A percentile compares a stretch with the other conserved stretches of the same genome.
phyloP scores from a whole-genome alignment of 2,113 vertebrate species.

The Thinocorus orbignyianus region DNA sequence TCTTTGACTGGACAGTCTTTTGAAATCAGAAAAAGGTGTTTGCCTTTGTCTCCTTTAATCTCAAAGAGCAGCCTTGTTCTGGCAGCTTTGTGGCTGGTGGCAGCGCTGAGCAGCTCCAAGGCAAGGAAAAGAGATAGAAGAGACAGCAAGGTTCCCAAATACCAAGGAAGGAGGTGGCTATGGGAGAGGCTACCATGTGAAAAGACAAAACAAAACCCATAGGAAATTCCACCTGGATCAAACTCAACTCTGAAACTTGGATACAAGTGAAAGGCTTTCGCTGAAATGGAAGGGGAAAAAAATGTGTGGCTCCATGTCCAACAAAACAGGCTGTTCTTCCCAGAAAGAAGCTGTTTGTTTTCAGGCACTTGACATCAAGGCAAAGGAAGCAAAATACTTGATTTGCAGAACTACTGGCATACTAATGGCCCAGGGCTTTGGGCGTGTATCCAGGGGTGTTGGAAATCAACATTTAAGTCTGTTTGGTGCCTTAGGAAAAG shows the following conservation, averaged over 20 bases:
- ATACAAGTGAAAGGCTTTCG: neutral
- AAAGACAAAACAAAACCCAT: neutral
- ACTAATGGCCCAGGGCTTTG: neutral
- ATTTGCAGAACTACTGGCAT: neutral
- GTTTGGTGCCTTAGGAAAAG: fast-evolving
- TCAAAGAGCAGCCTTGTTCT: neutral
- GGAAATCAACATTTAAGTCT: neutral
- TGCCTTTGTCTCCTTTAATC: neutral
- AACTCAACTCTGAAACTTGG: neutral
- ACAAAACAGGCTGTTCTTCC: neutral
- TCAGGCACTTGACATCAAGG: neutral
- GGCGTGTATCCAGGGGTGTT: neutral
- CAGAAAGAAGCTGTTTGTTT: slow-evolving; percentile 6
- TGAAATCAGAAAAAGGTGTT: neutral
- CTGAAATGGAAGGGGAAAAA: neutral
- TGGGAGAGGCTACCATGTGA: neutral
- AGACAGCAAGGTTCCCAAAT: neutral
- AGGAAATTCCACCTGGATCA: neutral
- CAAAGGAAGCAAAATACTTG: neutral
- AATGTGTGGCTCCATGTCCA: neutral
- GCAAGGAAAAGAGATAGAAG: neutral
- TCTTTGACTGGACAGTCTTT: neutral
- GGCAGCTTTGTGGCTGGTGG: neutral
- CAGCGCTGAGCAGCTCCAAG: neutral
- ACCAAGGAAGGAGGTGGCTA: neutral